phyloP scores from a whole-genome alignment of 1,140 invertebrate species.

The Rhysida immarginata region DNA sequence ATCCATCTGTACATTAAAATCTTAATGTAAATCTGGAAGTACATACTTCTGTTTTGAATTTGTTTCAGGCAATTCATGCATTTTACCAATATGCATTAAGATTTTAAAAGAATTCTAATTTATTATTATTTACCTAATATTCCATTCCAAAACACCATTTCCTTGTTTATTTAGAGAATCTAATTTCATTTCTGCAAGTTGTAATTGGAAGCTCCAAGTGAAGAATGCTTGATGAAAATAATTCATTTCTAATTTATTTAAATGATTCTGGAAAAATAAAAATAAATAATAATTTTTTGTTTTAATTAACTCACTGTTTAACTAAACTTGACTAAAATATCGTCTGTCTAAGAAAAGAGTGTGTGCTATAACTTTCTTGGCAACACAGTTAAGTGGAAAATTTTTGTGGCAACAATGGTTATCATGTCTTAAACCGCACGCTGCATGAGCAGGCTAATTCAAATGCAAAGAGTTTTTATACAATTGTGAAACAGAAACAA shows the following conservation, averaged over 20 bases:
- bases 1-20: too few species aligned
- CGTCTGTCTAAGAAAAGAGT: too few species aligned
- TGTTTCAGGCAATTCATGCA: background rate
- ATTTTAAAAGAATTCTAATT: background rate
- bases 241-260: slow-evolving; percentile 36
- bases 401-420: too few species aligned
- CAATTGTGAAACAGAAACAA: too few species aligned
- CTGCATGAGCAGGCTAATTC: too few species aligned
- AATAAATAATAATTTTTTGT: background rate
- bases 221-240: slow-evolving; percentile 55
- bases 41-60: background rate
- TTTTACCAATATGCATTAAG: background rate
- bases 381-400: too few species aligned
- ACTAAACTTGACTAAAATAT: too few species aligned
- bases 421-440: too few species aligned
- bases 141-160: slow-evolving; percentile 28
- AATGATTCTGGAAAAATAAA: background rate
- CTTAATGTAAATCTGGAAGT: background rate
- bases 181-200: background rate
- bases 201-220: slow-evolving; percentile 54
- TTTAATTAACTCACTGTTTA: too few species aligned
- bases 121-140: slow-evolving; percentile 25
- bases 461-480: too few species aligned
- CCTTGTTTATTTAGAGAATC: background rate
- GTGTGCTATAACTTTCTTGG: too few species aligned